Evolutionary conservation across 2,113 vertebrate species (phyloP).

Genomic region (Ivindomyrus marchei): DNA sequence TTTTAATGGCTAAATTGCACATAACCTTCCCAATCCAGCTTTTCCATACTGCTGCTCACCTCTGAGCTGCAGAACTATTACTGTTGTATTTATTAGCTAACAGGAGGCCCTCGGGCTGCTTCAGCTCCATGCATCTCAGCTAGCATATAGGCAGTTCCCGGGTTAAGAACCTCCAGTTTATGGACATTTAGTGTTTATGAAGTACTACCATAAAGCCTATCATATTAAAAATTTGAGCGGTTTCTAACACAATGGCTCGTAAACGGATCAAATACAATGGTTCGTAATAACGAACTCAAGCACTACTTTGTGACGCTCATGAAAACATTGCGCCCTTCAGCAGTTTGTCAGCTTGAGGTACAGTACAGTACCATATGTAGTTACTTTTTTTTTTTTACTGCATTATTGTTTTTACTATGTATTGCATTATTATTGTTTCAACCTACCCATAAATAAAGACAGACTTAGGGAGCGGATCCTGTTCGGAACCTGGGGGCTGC

Average conservation of each 20-base stretch:
- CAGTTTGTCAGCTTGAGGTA: background rate
- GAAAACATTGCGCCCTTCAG: background rate
- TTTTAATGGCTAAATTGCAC: background rate
- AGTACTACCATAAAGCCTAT: background rate
- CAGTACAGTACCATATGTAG: background rate
- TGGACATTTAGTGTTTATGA: background rate
- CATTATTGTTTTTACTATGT: background rate
- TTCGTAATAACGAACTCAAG: background rate
- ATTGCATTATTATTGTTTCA: background rate
- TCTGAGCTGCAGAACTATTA: background rate
- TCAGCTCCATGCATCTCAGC: background rate
- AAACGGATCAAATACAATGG: background rate
- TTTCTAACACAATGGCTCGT: background rate
- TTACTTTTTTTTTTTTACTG: background rate
- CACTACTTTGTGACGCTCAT: background rate
- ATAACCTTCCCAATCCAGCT: background rate
- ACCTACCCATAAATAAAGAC: background rate
- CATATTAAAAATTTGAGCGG: background rate
- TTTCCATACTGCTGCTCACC: background rate
- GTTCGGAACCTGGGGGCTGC: background rate
- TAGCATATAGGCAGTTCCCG: background rate
- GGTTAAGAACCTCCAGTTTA: background rate
- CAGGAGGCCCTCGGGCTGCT: background rate
- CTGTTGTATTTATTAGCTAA: background rate
- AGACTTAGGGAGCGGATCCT: background rate